These are phyloP conservation scores for Camponotus fellah DNA, from an alignment of 2,888 invertebrate species.

Conservation along the genomic window DNA sequence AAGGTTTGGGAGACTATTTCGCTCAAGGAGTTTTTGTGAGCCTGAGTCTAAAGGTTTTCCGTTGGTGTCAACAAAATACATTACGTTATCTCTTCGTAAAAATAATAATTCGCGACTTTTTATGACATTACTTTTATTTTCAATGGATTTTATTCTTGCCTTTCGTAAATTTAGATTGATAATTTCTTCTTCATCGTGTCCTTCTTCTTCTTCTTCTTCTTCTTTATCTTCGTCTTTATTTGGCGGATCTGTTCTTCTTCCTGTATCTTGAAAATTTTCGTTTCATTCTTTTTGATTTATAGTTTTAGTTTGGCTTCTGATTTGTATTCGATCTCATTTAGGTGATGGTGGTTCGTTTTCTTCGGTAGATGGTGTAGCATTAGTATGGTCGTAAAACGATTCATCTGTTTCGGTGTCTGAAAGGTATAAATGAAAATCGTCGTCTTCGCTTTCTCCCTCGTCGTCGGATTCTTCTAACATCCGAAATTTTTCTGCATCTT, in stretches of 20 bases:
- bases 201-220: no score
- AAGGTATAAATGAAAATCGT: background rate
- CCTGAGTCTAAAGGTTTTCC: background rate
- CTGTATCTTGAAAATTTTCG: no score
- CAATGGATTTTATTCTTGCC: no score
- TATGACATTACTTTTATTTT: background rate
- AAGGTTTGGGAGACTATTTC: background rate
- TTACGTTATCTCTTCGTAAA: background rate
- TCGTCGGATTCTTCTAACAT: background rate
- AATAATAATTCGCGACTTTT: background rate
- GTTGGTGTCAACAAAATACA: background rate
- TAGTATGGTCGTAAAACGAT: no score
- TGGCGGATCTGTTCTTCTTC: no score
- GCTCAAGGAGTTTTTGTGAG: background rate
- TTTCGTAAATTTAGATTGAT: background rate
- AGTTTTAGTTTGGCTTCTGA: no score
- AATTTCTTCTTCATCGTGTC: accelerated
- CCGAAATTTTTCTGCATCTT: background rate
- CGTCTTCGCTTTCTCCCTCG: background rate
- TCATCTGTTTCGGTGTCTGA: background rate
- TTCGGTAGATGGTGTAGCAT: no score
- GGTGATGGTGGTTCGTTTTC: no score
- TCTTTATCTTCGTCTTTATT: no score
- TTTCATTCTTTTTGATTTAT: no score
- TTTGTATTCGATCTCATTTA: no score